Evolutionary conservation across 1,140 invertebrate species (phyloP).

Genomic region (Berghia stephanieae): DNA sequence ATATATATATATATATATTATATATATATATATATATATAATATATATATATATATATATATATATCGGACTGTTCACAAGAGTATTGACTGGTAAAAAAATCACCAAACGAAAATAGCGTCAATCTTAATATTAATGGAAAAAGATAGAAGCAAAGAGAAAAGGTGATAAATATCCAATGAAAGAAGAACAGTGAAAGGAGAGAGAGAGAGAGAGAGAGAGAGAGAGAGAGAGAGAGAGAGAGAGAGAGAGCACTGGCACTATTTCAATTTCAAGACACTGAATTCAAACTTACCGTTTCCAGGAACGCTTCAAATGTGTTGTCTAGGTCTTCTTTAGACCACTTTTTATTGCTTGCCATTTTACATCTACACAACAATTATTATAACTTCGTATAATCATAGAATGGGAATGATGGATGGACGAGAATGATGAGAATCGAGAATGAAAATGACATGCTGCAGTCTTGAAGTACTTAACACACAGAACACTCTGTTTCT

Average conservation of each 20-base stretch:
- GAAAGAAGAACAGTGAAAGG: too few relatives aligned
- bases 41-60: too few relatives aligned
- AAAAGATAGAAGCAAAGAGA: too few relatives aligned
- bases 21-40: too few relatives aligned
- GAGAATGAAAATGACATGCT: background rate
- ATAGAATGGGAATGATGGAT: background rate
- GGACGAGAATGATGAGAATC: background rate
- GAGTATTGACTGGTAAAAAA: too few relatives aligned
- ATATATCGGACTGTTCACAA: too few relatives aligned
- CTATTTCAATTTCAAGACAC: too few relatives aligned
- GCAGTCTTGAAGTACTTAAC: background rate
- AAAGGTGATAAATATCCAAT: too few relatives aligned
- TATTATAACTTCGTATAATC: background rate
- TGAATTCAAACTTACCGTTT: conserved; percentile 47
- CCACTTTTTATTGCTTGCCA: conserved; percentile 17
- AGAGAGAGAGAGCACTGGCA: background rate
- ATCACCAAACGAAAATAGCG: too few relatives aligned
- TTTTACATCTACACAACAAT: background rate
- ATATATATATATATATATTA: background rate
- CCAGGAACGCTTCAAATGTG: conserved; percentile 60
- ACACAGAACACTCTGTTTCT: background rate
- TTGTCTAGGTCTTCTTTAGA: conserved; percentile 54
- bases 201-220: too few relatives aligned
- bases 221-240: conserved; percentile 12
- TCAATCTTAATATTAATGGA: too few relatives aligned